A percentile compares a stretch with the other conserved stretches of the same genome.
These are phyloP conservation scores for Drosophila aff. DNA, from an alignment of 1,140 invertebrate species.

Conservation along the genomic window DNA sequence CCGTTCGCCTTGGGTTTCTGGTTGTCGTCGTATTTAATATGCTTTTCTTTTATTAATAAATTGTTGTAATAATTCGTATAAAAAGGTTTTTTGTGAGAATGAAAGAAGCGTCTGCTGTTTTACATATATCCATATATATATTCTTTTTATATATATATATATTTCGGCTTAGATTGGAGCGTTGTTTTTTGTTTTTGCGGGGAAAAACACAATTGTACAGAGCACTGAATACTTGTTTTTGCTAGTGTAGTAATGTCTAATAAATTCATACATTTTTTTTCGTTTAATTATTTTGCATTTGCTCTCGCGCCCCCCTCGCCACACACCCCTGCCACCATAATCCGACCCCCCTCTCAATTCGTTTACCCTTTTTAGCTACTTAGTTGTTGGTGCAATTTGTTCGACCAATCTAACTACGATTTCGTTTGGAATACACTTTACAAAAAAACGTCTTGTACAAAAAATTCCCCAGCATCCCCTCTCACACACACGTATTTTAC, in stretches of 20 bases:
- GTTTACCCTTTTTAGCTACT: conserved; percentile 34
- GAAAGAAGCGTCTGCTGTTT: conserved; percentile 71
- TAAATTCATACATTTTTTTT: conserved; percentile 72
- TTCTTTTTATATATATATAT: conserved; percentile 38
- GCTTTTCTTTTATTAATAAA: conserved; percentile 56
- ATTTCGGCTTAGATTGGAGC: conserved; percentile 48
- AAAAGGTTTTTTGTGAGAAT: conserved; percentile 66
- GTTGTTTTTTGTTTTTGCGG: conserved; percentile 24
- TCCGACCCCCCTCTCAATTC: conserved; percentile 2
- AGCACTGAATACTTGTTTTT: conserved; percentile 46
- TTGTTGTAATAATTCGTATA: conserved; percentile 73
- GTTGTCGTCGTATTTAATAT: conserved; percentile 41
- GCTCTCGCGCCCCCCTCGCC: conserved; percentile 19
- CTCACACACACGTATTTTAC: conserved; percentile 26
- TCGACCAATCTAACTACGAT: conserved; percentile 44
- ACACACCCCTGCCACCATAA: not conserved
- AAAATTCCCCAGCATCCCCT: conserved; percentile 13
- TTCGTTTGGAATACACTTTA: conserved; percentile 30
- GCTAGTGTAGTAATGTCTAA: conserved; percentile 62
- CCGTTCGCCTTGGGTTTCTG: conserved; percentile 50
- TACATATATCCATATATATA: conserved; percentile 22
- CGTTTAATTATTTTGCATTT: conserved; percentile 65
- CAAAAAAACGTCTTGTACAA: conserved; percentile 31
- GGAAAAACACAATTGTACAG: conserved; percentile 62
- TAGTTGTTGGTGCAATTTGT: conserved; percentile 48